Percentiles rank a stretch among this genome's conserved stretches.
Conservation (phyloP, 2,113 vertebrate genomes). For the Glaucidium brasilianum region DNA sequence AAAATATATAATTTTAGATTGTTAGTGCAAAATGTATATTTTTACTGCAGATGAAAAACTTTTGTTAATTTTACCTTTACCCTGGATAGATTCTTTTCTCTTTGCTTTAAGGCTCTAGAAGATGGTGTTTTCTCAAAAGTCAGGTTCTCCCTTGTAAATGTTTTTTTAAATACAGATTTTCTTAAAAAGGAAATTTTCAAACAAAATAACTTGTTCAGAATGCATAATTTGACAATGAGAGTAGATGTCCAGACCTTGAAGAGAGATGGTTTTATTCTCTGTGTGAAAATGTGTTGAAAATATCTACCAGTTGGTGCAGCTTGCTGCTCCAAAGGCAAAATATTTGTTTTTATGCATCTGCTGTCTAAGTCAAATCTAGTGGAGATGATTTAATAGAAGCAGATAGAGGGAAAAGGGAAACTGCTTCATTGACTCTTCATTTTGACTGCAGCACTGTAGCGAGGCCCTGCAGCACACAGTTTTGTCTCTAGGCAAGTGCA, state of each 20-base stretch:
- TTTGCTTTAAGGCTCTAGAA: neutral
- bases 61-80: neutral
- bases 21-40: neutral
- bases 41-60: neutral
- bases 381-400: neutral
- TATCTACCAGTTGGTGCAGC: neutral
- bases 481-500: neutral
- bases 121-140: neutral
- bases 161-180: neutral
- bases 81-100: neutral
- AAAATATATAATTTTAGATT: neutral
- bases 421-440: neutral
- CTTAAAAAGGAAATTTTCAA: neutral
- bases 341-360: neutral
- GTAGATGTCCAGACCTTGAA: neutral
- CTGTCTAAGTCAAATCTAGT: neutral
- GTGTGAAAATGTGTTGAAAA: neutral
- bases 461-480: neutral
- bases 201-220: neutral
- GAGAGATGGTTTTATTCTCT: neutral
- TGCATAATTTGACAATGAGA: neutral
- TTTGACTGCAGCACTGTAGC: neutral
- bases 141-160: neutral
- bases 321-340: neutral
- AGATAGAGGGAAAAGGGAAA: neutral